Conservation (phyloP, 2,888 invertebrate species). For the Liodrosophila aerea region DNA sequence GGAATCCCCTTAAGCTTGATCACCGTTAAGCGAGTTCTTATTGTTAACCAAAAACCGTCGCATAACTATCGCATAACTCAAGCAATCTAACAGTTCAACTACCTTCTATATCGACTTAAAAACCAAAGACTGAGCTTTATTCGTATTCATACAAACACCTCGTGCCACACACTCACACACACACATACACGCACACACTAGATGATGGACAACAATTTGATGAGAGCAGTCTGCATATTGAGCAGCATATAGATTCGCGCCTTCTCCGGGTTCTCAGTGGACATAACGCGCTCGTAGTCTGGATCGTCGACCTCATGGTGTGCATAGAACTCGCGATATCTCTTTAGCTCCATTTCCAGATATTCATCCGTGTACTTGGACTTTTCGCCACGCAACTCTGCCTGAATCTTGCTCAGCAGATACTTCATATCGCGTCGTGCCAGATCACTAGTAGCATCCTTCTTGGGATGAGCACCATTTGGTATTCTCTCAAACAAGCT, state of each 20-base stretch:
- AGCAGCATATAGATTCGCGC: slow-evolving; percentile 71
- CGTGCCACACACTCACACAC: neutral
- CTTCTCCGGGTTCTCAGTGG: slow-evolving; percentile 12
- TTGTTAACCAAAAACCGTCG: too few species aligned
- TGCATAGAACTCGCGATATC: slow-evolving; percentile 62
- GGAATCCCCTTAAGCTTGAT: too few species aligned
- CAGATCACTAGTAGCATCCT: too few species aligned
- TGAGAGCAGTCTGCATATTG: slow-evolving; percentile 75
- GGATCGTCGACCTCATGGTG: slow-evolving; percentile 28
- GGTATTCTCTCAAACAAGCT: neutral
- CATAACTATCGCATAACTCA: too few species aligned
- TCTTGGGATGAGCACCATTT: neutral
- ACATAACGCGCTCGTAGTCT: slow-evolving; percentile 15
- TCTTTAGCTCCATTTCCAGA: slow-evolving; percentile 69
- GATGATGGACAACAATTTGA: slow-evolving; percentile 53
- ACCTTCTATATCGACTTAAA: too few species aligned
- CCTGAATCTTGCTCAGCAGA: slow-evolving; percentile 51
- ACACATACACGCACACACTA: neutral
- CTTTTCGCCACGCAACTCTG: slow-evolving; percentile 70
- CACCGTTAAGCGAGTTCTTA: too few species aligned
- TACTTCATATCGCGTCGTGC: slow-evolving; percentile 31
- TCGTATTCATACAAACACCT: too few species aligned
- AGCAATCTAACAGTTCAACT: too few species aligned
- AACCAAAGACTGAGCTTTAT: too few species aligned
- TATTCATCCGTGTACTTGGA: slow-evolving; percentile 46